Base-by-base conservation (phyloP, 2,888 invertebrate species). In the Acanthosoma haemorrhoidale region DNA sequence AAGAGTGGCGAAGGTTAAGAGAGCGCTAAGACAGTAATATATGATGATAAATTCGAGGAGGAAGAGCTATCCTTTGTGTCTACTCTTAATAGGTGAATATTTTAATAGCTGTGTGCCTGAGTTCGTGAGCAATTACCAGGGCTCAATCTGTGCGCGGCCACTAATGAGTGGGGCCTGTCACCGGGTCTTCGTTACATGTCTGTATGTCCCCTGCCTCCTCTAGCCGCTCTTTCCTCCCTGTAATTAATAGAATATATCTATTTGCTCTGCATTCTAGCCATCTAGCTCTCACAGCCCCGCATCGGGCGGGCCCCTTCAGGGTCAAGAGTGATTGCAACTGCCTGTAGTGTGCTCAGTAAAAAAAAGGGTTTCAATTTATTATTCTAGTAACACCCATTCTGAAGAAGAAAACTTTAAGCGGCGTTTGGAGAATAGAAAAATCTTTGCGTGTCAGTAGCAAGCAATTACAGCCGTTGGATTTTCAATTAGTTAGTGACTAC, bases 101-200 rank as follows among this genome's bases (percentile, higher is more conserved):
- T 51, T 25, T 51, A 51, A 51, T 51, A 25, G 51, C 21, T 21
- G 51, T n/a, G 13, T n/a, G 51, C n/a, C 25, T 51, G n/a, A n/a
- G 51, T n/a, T 51, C 51, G 51, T 51, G 51, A 51, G 51, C 51
- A 51, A 51, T 51, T 51, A 51, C n/a, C 51, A 21, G 1, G 25
- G n/a, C n/a, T 51, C 25, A 51, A 51, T 51, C 51, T 25, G n/a
- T n/a, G n/a, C n/a, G n/a, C n/a, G n/a, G 51, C 25, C n/a, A 16
- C 51, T 51, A 51, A 51, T 51, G 51, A 51, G 51, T 51, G 51
- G n/a, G 25, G 25, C 21, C 51, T 51, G 51, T 51, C 51, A 51
- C 18, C 51, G n/a, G n/a, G 1, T 1, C 51, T 25, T 6, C 5
- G 25, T 25, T 21, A 25, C 25, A 4, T 51, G 51, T 51, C 51